Conservation (phyloP, 2,113 vertebrate genomes). For the Eleginops maclovinus region DNA sequence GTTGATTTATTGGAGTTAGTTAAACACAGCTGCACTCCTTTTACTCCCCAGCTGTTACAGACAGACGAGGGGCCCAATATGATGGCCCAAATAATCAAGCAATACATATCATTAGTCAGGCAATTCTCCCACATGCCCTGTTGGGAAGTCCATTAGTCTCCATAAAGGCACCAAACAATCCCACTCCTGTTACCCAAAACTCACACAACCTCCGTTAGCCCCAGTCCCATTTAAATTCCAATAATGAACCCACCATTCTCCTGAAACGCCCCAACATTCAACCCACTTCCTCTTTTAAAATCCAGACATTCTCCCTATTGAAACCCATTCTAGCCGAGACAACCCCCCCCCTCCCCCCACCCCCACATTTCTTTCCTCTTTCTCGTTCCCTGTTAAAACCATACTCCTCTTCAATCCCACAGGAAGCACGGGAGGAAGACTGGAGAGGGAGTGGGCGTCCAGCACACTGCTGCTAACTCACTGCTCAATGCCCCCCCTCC, state of each 20-base stretch:
- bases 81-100: constrained; percentile 40
- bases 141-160: constrained; percentile 61
- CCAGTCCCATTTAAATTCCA: constrained; percentile 66
- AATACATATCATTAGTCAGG: constrained; percentile 47
- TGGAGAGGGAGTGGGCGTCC: constrained; percentile 71
- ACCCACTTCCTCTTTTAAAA: constrained; percentile 73
- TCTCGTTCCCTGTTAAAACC: constrained; percentile 75
- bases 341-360: constrained; percentile 30
- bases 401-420: constrained; percentile 82
- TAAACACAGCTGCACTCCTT: constrained; percentile 55
- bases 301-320: constrained; percentile 73
- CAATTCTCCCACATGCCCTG: constrained; percentile 38
- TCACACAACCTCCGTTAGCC: constrained; percentile 35
- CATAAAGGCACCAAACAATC: constrained; percentile 42
- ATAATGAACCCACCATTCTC: constrained; percentile 62
- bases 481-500: constrained; percentile 9
- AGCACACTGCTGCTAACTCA: constrained; percentile 65
- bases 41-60: constrained; percentile 28
- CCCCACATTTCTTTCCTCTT: constrained; percentile 15
- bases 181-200: constrained; percentile 51
- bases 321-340: constrained; percentile 60
- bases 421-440: constrained; percentile 80
- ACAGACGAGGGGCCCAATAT: constrained; percentile 16
- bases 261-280: constrained; percentile 65
- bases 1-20: constrained; percentile 53